These are phyloP conservation scores for Hybognathus amarus DNA, from an alignment of 2,797 vertebrate genomes.

Conservation along the genomic window DNA sequence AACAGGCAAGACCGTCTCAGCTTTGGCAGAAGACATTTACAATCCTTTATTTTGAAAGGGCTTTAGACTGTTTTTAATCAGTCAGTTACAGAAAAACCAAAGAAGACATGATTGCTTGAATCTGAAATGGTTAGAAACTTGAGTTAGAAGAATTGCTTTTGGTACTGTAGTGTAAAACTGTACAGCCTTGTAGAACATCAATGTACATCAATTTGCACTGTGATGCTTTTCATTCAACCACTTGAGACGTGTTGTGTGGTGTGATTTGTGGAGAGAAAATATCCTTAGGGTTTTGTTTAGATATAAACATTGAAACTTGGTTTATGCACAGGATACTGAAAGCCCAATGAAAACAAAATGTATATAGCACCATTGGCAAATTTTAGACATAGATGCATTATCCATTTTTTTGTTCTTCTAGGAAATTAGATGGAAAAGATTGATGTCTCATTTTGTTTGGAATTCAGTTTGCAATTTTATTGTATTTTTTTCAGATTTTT, in stretches of 20 bases:
- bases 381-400: neutral
- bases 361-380: neutral
- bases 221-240: neutral
- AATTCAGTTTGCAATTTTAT: neutral
- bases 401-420: neutral
- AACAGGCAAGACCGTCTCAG: slow-evolving; percentile 28
- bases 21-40: slow-evolving; percentile 22
- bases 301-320: neutral
- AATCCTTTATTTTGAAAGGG: slow-evolving; percentile 33
- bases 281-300: neutral
- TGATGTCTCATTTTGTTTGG: neutral
- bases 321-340: neutral
- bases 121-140: neutral
- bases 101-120: slow-evolving; percentile 30
- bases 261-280: neutral
- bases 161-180: neutral
- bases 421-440: neutral
- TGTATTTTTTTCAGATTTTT: neutral
- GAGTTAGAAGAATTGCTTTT: neutral
- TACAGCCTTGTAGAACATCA: neutral
- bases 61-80: slow-evolving; percentile 41
- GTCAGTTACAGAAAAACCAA: slow-evolving; percentile 8
- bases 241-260: neutral
- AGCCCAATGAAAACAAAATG: neutral
- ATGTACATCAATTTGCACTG: neutral